Conservation (phyloP, 2,113 vertebrate species). For the Malurus alboscapulatus region DNA sequence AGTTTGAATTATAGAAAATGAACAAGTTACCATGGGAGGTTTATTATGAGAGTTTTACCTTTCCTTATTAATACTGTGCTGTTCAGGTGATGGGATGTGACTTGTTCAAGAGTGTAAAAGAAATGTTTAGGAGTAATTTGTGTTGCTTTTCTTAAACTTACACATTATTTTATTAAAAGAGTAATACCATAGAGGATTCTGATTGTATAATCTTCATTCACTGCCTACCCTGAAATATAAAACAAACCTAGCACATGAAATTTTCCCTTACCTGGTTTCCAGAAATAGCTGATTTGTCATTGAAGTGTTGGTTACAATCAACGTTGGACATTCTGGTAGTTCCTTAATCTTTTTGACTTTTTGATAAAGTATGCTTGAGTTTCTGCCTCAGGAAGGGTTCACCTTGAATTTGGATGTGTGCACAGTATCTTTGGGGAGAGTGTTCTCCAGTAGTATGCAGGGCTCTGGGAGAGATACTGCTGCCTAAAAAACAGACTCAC, state of each 20-base stretch:
- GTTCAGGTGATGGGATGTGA: neutral
- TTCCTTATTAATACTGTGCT: neutral
- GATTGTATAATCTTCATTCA: neutral
- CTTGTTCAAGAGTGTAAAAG: neutral
- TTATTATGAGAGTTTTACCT: neutral
- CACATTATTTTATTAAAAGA: neutral
- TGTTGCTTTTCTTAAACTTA: neutral
- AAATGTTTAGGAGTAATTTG: neutral
- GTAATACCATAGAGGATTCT: neutral
- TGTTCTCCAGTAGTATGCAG: neutral
- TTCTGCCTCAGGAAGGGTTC: neutral
- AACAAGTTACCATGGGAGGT: neutral
- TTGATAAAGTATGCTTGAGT: neutral
- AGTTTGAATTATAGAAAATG: neutral
- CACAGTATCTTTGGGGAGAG: neutral
- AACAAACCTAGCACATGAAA: neutral
- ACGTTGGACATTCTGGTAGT: neutral
- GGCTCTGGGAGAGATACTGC: neutral
- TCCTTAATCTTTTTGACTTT: neutral
- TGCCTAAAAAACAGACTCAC: no score
- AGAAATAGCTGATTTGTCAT: neutral
- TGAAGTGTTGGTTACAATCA: neutral
- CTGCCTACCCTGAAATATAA: neutral
- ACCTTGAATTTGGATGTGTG: neutral
- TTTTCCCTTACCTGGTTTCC: neutral